Base-by-base conservation (phyloP, 2,888 invertebrate species). In the Drosophila formosana region DNA sequence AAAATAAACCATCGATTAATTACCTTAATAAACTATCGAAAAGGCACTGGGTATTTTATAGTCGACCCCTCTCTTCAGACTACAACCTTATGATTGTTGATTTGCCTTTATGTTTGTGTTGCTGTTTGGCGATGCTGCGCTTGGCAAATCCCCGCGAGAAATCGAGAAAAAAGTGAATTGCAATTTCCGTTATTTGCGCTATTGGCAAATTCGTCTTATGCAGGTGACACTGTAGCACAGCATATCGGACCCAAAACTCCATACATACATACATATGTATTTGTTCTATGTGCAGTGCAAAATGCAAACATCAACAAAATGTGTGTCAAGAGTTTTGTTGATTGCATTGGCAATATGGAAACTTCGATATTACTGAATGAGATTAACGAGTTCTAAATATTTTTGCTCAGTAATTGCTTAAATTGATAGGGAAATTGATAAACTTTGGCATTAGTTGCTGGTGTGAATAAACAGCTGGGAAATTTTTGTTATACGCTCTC, bases 391-490 rank as follows among this genome's bases (percentile, higher is more conserved):
- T 3, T 51, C 13, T 26, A 9, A 9, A 11, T 28, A 18, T 28
- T 28, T 28, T 28, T 50, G 3, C 23, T 23, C n/a, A 25, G 5
- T 5, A 30, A 49, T 5, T 34, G 9, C 37, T 51, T 39, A 3
- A 18, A 52, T 28, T 23, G 23, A 6, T n/a, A 23, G 34, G 7
- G 11, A 56, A 45, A 43, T 49, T 60, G 75, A 56, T 69, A 50
- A 66, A 66, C 66, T 78, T 70, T 56, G 63, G 4, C 56, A 55
- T 57, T 57, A 23, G 26, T 2, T 9, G n/a, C 34, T 37, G 2
- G 37, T 39, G 65, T 7, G 43, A 56, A 43, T 41, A 13, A 53
- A 50, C 63, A 50, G 52, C 57, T 63, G 61, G 47, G 45, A 43
- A 43, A 56, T 67, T 50, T 23, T 37, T 5, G n/a, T n/a, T 4